Evolutionary conservation across 2,113 vertebrate species (phyloP).

Genomic region (Cololabis saira): DNA sequence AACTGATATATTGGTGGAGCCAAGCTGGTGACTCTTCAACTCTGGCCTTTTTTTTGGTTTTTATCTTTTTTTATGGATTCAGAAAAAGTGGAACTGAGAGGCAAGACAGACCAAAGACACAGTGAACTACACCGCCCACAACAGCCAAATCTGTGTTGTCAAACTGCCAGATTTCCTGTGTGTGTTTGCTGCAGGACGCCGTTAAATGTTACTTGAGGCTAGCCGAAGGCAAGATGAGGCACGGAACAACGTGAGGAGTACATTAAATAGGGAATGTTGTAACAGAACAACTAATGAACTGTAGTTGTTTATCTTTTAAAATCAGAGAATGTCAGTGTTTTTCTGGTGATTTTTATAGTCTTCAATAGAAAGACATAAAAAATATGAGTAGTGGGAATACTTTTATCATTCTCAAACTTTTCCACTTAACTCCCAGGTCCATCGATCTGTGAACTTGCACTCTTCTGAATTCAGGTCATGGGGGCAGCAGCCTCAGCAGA

Average conservation of each 20-base stretch:
- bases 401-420: too few relatives aligned
- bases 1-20: neutral
- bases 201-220: constrained; percentile 20
- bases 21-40: constrained; percentile 13
- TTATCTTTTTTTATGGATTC: constrained; percentile 47
- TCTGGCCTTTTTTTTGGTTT: constrained; percentile 4
- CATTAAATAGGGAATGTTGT: neutral
- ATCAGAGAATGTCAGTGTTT: too few relatives aligned
- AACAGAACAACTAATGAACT: too few relatives aligned
- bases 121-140: constrained; percentile 39
- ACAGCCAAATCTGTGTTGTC: constrained; percentile 47
- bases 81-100: constrained; percentile 30
- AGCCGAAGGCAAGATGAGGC: neutral
- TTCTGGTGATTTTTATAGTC: too few relatives aligned
- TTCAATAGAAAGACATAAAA: too few relatives aligned
- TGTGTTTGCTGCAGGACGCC: constrained; percentile 34
- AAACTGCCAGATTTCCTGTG: constrained; percentile 44
- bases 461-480: too few relatives aligned
- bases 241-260: neutral
- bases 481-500: too few relatives aligned
- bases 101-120: constrained; percentile 35
- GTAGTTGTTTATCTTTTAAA: too few relatives aligned
- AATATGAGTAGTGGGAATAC: too few relatives aligned
- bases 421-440: too few relatives aligned
- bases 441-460: too few relatives aligned